Evolutionary conservation across 2,888 invertebrate species (phyloP).

Genomic region (Globia sparganii): DNA sequence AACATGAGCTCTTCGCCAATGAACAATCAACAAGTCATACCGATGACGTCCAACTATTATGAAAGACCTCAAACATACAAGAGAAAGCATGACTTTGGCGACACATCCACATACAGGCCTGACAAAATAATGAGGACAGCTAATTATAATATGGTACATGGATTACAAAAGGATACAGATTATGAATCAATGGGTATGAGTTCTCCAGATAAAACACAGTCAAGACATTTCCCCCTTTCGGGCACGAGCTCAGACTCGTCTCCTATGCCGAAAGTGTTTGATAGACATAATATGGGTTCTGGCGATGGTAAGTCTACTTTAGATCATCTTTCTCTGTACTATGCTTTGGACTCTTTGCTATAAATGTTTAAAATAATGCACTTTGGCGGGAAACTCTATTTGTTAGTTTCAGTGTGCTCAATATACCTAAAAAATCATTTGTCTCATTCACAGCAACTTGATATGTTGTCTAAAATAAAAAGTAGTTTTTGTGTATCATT

Average conservation of each 20-base stretch:
- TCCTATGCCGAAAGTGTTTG: constrained; percentile 81
- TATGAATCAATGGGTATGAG: constrained; percentile 76
- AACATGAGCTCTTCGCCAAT: constrained; percentile 74
- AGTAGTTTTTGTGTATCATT: constrained; percentile 15
- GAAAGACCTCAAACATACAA: constrained; percentile 83
- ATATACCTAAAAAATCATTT: constrained; percentile 53
- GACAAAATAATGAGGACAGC: constrained; percentile 86
- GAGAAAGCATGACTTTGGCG: constrained; percentile 85
- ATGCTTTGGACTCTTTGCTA: constrained; percentile 71
- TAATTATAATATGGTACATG: constrained; percentile 81
- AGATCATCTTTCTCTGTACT: constrained; percentile 57
- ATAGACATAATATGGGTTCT: constrained; percentile 84
- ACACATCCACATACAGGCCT: constrained; percentile 81
- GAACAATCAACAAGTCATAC: constrained; percentile 79
- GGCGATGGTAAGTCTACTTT: constrained; percentile 84
- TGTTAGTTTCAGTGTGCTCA: constrained; percentile 72
- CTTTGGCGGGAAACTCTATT: constrained; percentile 70
- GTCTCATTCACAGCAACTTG: constrained; percentile 42
- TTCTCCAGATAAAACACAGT: constrained; percentile 78
- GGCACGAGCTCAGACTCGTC: constrained; percentile 79
- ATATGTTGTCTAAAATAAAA: constrained; percentile 17
- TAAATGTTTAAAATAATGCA: constrained; percentile 61
- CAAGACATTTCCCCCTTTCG: constrained; percentile 79
- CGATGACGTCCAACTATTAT: constrained; percentile 83
- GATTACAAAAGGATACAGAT: constrained; percentile 77